Evolutionary conservation across 2,113 vertebrate species (phyloP).

Genomic region (Saguinus imperator): DNA sequence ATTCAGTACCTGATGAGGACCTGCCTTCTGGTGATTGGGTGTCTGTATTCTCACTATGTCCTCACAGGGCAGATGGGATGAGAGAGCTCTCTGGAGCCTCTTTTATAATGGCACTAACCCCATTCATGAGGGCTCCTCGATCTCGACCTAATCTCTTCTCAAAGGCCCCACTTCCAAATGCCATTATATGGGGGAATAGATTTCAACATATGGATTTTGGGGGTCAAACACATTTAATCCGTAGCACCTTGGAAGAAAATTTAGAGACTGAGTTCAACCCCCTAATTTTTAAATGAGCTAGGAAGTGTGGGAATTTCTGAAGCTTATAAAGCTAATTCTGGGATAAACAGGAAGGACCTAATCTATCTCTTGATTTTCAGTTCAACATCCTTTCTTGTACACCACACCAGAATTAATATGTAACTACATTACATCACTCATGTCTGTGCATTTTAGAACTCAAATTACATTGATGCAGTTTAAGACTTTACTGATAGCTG

Average conservation of each 20-base stretch:
- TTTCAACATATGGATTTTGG: background rate
- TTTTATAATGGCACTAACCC: background rate
- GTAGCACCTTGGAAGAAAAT: background rate
- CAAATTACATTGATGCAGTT: background rate
- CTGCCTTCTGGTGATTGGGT: accelerated
- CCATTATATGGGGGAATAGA: background rate
- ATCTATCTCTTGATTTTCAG: conserved; percentile 21
- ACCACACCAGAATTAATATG: conserved; percentile 19
- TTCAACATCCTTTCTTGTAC: conserved; percentile 5
- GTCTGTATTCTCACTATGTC: background rate
- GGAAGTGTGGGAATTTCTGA: background rate
- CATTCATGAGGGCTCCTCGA: background rate
- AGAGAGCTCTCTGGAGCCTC: no score
- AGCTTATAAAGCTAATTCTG: background rate
- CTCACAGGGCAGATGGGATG: background rate
- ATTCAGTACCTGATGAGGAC: background rate
- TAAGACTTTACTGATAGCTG: background rate
- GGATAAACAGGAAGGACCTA: background rate
- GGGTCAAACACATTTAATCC: background rate
- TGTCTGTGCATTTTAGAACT: conserved; percentile 8
- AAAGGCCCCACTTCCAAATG: background rate
- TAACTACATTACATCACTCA: background rate
- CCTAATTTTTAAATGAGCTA: background rate
- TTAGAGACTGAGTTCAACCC: background rate
- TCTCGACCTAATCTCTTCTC: background rate